A percentile compares a stretch with the other conserved stretches of the same genome.
These are phyloP conservation scores for Peromyscus aztecus DNA, from an alignment of 2,797 vertebrate genomes.

Conservation along the genomic window DNA sequence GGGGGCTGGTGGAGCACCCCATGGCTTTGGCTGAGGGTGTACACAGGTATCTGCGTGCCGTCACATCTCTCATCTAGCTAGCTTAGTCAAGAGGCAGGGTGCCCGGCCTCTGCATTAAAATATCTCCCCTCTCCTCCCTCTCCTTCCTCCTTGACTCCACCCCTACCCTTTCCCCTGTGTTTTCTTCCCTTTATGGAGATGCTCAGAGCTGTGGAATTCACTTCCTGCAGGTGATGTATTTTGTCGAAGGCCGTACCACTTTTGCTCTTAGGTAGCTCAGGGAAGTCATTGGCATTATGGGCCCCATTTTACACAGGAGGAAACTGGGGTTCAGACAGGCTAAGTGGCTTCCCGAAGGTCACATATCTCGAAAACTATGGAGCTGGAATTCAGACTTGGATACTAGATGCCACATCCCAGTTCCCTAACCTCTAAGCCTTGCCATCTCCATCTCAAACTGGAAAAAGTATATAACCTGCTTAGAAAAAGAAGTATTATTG, in stretches of 20 bases:
- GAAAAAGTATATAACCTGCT: not conserved
- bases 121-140: not conserved
- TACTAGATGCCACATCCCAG: not conserved
- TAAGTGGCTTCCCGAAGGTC: not conserved
- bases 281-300: not conserved
- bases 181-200: not conserved
- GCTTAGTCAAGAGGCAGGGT: constrained; percentile 2
- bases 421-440: not conserved
- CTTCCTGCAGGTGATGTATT: not conserved
- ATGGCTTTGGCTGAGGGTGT: not conserved
- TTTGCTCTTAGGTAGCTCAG: not conserved
- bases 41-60: not conserved
- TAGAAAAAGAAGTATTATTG: not conserved
- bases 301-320: constrained; percentile 42
- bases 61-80: not conserved
- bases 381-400: not conserved
- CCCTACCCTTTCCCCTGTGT: not conserved
- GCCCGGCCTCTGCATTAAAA: not conserved
- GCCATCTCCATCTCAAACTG: not conserved
- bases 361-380: not conserved
- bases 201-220: not conserved
- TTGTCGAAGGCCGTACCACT: not conserved
- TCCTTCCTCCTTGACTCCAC: not conserved
- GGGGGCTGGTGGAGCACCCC: not conserved
- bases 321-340: constrained; percentile 8